Base-by-base conservation (phyloP, 2,888 invertebrate genomes). In the Mantis religiosa region DNA sequence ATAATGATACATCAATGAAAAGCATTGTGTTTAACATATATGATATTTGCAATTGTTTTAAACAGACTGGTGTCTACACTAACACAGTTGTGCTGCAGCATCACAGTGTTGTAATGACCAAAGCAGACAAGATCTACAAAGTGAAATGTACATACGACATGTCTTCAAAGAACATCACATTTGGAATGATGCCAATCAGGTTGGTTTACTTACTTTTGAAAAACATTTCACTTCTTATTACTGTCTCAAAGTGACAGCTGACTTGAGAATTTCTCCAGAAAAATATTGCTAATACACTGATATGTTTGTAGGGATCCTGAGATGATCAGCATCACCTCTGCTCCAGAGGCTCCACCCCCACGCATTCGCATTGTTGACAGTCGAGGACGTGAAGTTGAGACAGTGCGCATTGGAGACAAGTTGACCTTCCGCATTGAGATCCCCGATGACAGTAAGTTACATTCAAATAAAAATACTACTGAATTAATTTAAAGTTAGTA, bases 101-200 rank as follows among this genome's bases (percentile, higher is more conserved):
- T 92, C 98, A 98, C 94, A 98, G 98, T 93, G 98, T 98, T 41
- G 98, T 98, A 81, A 98, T 98, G 98, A 98, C 98, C 89, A 98
- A 98, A 93, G 98, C 98, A 6, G 98, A 98, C 93, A 98, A 98
- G 93, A 98, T 98, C 93, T 98, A 98, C 95, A 98, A 98, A 94
- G 98, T 98, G 90, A 98, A 98, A 93, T 98, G 98, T 93, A 98
- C 98, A 9, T 98, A 98, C 93, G 98, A 98, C 93, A 98, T 98
- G 97, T 97, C 98, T 91, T 98, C 98, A 28, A 98, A 98, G 95
- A 98, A 98, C 93, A 98, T 98, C 91, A 98, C 98, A 81, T 98
- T 98, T 94, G 98, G 98, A 94, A 98, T 98, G 98, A 98, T 98
- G 97, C 98, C 98, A 91, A 98, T 98, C 93, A 96, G 97, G 96